Base-by-base conservation (phyloP, 2,113 vertebrate genomes). In the Corythornis vintsioides region DNA sequence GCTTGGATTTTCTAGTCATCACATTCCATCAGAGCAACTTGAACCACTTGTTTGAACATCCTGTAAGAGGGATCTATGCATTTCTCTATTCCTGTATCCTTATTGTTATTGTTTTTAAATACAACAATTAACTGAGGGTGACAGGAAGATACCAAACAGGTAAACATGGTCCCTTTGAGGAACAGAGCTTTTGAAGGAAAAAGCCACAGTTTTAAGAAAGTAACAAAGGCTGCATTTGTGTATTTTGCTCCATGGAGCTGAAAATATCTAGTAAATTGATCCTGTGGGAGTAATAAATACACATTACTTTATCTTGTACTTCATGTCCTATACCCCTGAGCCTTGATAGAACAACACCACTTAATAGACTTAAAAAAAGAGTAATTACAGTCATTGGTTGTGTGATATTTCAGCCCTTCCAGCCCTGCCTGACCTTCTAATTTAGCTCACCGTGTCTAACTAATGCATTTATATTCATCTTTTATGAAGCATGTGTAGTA, bases 281-380 rank as follows among this genome's bases (percentile, higher is more conserved):
- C 98, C 98, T 96, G 81, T 96, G 98, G 98, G 98, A 98, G 98
- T 98, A 98, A 98, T 98, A 98, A 98, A 98, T 98, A 97, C 98
- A 98, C 98, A 98, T 98, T 97, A 97, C 97, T 98, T 98, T 98
- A 98, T 98, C 98, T 98, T 98, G 97, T 98, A 98, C 97, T 98
- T 96, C 97, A 93, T 98, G 98, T 98, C 97, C 97, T 98, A 98
- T 98, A 98, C 98, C 98, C 98, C 97, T 98, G 98, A 98, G 98
- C 96, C 97, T 97, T 96, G 96, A 98, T 98, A 97, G 97, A 98
- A 97, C 98, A 98, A 97, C 97, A 98, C 96, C 97, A 98, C 98
- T 98, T 98, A 98, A 98, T 98, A 98, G 98, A 98, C 98, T 98
- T 98, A 98, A 98, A 98, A 98, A 98, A 98, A 98, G 98, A 98